A percentile compares a stretch with the other conserved stretches of the same genome.
Evolutionary conservation across 1,140 invertebrate genomes (phyloP).

Genomic region (Galleria mellonella): DNA sequence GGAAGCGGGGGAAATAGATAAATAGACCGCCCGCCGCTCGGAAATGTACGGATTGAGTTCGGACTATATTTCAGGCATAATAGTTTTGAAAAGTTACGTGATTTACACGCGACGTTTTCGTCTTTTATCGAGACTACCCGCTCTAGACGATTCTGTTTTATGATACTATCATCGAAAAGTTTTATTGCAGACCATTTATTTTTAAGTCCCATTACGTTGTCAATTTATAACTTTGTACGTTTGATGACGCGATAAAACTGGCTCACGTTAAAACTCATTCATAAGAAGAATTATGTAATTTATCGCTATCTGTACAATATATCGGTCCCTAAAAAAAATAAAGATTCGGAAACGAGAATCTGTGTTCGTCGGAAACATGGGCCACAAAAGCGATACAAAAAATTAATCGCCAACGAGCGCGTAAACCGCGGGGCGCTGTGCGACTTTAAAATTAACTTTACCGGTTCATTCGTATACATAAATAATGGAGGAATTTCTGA

Average conservation of each 20-base stretch:
- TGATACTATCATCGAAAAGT: constrained; percentile 42
- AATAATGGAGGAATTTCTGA: constrained; percentile 72
- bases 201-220: constrained; percentile 30
- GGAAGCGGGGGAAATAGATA: constrained; percentile 73
- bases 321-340: constrained; percentile 23
- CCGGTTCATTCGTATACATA: constrained; percentile 71
- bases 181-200: constrained; percentile 40
- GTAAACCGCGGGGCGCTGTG: constrained; percentile 51
- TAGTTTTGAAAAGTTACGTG: constrained; percentile 70
- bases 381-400: constrained; percentile 42
- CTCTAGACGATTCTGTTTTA: constrained; percentile 43
- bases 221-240: constrained; percentile 29
- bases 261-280: constrained; percentile 15
- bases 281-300: constrained; percentile 20
- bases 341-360: constrained; percentile 40
- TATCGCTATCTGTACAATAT: constrained; percentile 18
- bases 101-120: constrained; percentile 65
- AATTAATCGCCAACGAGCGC: constrained; percentile 47
- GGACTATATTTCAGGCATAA: constrained; percentile 70
- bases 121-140: constrained; percentile 48
- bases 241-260: constrained; percentile 13
- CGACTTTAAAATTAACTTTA: constrained; percentile 72
- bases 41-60: constrained; percentile 72
- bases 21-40: constrained; percentile 70
- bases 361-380: constrained; percentile 32